Evolutionary conservation across 2,888 invertebrate species (phyloP), one percentile per base, ranked within the genome.

Genomic region (Heteropelma amictum): DNA sequence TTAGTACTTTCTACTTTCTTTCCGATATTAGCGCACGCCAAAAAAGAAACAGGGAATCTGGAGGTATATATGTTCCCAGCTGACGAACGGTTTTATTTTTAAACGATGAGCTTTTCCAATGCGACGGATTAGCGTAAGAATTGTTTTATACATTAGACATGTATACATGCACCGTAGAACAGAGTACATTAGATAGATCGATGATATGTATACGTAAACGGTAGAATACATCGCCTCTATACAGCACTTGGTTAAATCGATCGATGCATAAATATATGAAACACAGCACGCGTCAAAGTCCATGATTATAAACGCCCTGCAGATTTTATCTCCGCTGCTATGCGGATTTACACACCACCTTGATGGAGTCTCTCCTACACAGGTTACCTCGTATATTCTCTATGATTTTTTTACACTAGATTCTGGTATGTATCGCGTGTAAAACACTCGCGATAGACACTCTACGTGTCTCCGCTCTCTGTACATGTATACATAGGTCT

Each of bases 301-400:
- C 35, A 17, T 17, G 38, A 33, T 72, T 56, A 68, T 68, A 63
- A n/a, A n/a, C 73, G 49, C 69, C 60, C 67, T 51, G 26, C 35
- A 60, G 64, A 64, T 69, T 74, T 65, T 35, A 67, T 72, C 45
- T 23, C 28, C 23, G 19, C 47, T 54, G 69, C 64, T 53, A 58
- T 51, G 64, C 60, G 45, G 26, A 74, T 74, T 74, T 70, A 64
- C 60, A 70, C n/a, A n/a, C n/a, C n/a, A n/a, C 45, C 53, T 17
- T 1, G 10, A 3, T n/a, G 65, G 26, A 33, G 6, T 42, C 19
- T 65, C 38, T 56, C 54, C 7, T 7, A 1, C 6, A 12, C 8
- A 49, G 10, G 8, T 45, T 45, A 21, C 45, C 19, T 45, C 45
- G 10, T 10, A 19, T 45, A 19, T 35, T n/a, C 21, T 17, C 45